Conservation (phyloP, 2,888 invertebrate species). For the Limnephilus marmoratus region DNA sequence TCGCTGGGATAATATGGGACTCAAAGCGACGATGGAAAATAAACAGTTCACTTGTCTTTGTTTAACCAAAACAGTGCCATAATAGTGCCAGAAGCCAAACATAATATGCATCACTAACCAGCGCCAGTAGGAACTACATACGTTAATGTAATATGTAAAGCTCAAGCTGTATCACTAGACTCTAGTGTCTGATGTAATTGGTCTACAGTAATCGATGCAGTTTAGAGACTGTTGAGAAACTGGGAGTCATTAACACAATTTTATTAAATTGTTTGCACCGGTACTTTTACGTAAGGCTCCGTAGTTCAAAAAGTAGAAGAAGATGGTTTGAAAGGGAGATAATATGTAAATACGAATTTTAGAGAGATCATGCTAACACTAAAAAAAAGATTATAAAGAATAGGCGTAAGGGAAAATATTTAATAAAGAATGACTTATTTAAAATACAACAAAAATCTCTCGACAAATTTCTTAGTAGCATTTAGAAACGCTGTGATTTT, state of each 20-base stretch:
- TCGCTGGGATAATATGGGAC: not conserved
- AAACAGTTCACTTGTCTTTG: constrained; percentile 13
- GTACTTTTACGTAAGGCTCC: no score
- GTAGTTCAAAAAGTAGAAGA: no score
- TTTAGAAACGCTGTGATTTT: no score
- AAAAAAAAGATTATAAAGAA: no score
- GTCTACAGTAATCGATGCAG: not conserved
- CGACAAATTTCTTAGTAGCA: no score
- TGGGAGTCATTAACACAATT: not conserved
- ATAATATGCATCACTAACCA: constrained; percentile 7
- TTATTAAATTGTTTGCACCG: no score
- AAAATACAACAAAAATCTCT: no score
- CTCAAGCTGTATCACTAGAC: not conserved
- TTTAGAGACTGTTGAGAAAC: not conserved
- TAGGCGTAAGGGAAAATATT: no score
- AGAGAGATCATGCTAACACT: no score
- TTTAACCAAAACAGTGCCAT: constrained; percentile 2
- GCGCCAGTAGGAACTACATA: not conserved
- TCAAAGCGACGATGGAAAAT: not conserved
- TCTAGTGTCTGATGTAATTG: not conserved
- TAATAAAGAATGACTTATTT: no score
- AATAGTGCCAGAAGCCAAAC: constrained; percentile 2
- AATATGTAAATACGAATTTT: no score
- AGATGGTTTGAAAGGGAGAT: no score
- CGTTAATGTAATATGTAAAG: not conserved